These are phyloP conservation scores for Microctonus aethiopoides DNA, from an alignment of 2,888 invertebrate species.

Conservation along the genomic window DNA sequence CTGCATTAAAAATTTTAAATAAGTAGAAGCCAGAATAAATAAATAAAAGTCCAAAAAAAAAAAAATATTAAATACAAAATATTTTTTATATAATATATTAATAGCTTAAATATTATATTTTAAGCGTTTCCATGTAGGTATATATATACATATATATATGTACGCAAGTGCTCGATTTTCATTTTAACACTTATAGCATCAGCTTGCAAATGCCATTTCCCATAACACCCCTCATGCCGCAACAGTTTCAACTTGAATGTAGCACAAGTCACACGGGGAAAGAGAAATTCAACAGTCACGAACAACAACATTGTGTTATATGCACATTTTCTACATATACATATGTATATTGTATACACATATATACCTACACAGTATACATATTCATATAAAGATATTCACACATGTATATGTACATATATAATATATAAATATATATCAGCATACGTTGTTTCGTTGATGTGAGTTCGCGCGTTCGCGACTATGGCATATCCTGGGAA, in stretches of 20 bases:
- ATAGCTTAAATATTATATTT: not conserved
- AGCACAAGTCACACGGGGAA: not conserved
- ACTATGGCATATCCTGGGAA: conserved; percentile 10
- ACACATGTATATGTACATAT: no score
- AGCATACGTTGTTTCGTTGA: not conserved
- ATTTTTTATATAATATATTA: not conserved
- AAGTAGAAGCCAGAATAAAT: not conserved
- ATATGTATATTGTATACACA: no score
- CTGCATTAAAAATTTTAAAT: not conserved
- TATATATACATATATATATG: not conserved
- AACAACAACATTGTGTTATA: conserved; percentile 24
- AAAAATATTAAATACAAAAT: not conserved
- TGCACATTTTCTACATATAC: not conserved
- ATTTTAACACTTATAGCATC: conserved; percentile 7
- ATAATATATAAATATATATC: not conserved
- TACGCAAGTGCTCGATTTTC: not conserved
- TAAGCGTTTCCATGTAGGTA: not conserved
- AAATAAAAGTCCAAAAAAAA: not conserved
- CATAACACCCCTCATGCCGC: conserved; percentile 2
- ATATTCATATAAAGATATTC: no score
- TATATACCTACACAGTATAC: not conserved
- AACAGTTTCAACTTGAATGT: conserved; percentile 7
- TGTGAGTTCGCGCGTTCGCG: not conserved
- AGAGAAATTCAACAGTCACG: conserved; percentile 15
- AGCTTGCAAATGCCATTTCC: not conserved